Evolutionary conservation across 1,140 invertebrate species (phyloP).

Genomic region (Eueides isabella): DNA sequence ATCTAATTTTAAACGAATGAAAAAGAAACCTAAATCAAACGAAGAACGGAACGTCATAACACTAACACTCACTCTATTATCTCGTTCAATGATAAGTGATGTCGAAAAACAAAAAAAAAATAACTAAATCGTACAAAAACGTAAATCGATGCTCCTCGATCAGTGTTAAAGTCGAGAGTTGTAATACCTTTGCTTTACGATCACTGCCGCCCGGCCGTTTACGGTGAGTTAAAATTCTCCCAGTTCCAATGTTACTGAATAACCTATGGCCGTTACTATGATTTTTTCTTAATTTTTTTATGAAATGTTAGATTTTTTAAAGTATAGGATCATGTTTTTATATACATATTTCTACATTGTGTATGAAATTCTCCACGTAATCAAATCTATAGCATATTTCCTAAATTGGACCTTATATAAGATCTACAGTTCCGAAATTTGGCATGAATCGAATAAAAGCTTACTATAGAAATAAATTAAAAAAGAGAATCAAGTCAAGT

Average conservation of each 20-base stretch:
- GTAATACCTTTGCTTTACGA: slow-evolving; percentile 61
- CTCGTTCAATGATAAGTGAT: not conserved
- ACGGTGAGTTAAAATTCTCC: slow-evolving; percentile 58
- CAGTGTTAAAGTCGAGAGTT: slow-evolving; percentile 38
- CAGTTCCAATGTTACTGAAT: slow-evolving; percentile 45
- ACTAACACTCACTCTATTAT: not conserved
- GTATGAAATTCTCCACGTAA: no score
- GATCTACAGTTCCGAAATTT: no score
- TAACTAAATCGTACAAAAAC: slow-evolving; percentile 31
- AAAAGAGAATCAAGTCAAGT: no score
- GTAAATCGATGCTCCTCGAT: slow-evolving; percentile 48
- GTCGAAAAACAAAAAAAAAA: not conserved
- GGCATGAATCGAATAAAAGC: no score
- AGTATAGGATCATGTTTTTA: no score
- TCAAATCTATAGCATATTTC: no score
- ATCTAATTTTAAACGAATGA: no score
- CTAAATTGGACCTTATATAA: no score
- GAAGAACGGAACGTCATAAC: not conserved
- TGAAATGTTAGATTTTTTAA: no score
- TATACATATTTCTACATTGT: no score
- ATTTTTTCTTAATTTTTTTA: not conserved
- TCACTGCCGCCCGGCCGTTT: slow-evolving; percentile 58
- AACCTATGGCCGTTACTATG: slow-evolving; percentile 36
- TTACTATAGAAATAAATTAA: no score
- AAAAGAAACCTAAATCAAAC: no score